phyloP scores from a whole-genome alignment of 2,113 vertebrate genomes.

The Strix uralensis region DNA sequence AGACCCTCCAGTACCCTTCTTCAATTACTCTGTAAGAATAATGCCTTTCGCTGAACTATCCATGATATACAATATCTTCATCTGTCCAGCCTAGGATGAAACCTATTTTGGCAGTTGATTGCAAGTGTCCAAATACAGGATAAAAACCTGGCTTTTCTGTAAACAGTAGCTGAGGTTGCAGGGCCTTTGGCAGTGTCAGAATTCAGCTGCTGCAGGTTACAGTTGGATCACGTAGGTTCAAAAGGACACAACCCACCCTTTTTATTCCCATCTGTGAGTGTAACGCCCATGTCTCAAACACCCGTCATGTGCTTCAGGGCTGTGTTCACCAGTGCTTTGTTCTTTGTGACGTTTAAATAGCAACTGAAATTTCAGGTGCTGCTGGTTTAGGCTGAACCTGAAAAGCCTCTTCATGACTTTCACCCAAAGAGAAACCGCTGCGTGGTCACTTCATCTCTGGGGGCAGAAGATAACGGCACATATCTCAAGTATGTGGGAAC shows the following conservation, averaged over 20 bases:
- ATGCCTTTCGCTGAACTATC: neutral
- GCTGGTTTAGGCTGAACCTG: neutral
- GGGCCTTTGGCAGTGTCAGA: neutral
- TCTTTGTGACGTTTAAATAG: neutral
- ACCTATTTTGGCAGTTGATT: neutral
- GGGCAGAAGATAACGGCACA: neutral
- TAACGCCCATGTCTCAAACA: rapidly evolving
- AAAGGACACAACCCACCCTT: neutral
- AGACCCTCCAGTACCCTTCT: constrained; percentile 8
- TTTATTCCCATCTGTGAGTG: rapidly evolving
- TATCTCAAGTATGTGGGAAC: rapidly evolving
- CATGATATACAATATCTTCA: neutral
- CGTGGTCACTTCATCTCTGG: rapidly evolving
- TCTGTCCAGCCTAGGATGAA: neutral
- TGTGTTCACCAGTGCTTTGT: rapidly evolving
- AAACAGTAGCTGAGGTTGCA: rapidly evolving
- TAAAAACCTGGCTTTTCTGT: neutral
- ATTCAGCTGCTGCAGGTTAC: neutral
- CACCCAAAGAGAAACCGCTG: neutral
- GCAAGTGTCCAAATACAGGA: neutral
- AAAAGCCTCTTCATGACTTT: neutral
- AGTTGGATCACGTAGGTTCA: neutral
- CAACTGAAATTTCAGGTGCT: neutral
- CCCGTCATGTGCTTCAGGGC: neutral
- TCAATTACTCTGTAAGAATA: neutral